Percentiles rank a stretch among this genome's conserved stretches.
phyloP scores from a whole-genome alignment of 2,888 invertebrate species.

The Cephonodes hylas region DNA sequence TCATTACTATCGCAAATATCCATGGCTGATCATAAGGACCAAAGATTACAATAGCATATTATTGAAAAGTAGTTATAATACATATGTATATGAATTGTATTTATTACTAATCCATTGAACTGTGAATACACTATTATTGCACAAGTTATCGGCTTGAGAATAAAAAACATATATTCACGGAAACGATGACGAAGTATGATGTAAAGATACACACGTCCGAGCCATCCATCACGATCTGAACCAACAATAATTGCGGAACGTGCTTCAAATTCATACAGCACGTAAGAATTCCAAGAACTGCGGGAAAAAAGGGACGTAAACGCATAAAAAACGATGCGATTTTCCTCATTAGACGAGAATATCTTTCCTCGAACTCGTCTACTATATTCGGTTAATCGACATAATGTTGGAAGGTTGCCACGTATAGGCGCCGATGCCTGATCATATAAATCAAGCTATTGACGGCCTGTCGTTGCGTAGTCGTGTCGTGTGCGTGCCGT shows the following conservation, averaged over 20 bases:
- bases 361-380: not conserved
- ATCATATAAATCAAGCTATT: slow-evolving; percentile 8
- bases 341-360: slow-evolving; percentile 7
- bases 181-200: not conserved
- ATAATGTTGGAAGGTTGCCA: not conserved
- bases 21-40: too few relatives aligned
- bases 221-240: not conserved
- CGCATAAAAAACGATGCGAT: not conserved
- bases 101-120: too few relatives aligned
- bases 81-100: too few relatives aligned
- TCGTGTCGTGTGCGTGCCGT: slow-evolving; percentile 9
- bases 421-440: not conserved
- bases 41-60: too few relatives aligned
- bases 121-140: not conserved
- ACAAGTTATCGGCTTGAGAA: not conserved
- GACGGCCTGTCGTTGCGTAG: slow-evolving; percentile 6
- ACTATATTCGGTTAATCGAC: not conserved
- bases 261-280: not conserved
- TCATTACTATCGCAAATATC: too few relatives aligned
- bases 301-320: not conserved
- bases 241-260: slow-evolving; percentile 6
- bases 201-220: not conserved
- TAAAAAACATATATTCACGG: not conserved
- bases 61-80: too few relatives aligned
- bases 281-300: not conserved